Base-by-base conservation (phyloP, 2,797 vertebrate genomes). In the Graptemys geographica region DNA sequence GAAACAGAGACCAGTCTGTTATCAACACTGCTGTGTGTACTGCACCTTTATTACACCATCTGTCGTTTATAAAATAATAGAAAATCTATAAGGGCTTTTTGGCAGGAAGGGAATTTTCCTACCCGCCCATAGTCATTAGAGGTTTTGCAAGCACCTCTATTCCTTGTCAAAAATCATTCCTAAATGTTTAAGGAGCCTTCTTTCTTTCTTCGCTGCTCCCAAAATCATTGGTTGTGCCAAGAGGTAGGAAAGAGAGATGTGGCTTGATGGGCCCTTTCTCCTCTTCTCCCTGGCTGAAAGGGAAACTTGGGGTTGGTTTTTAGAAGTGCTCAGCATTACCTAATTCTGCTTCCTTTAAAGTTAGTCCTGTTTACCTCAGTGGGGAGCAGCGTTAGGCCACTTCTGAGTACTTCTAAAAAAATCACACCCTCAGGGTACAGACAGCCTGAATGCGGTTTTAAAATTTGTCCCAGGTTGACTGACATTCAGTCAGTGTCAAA, bases 391-490 rank as follows among this genome's bases (percentile, higher is more conserved):
- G 31, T 86, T 57, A 55, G 51, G 55, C 44, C 41, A 47, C 10
- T 44, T 44, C 72, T 74, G 41, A 12, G 12, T 74, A 44, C 11
- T 74, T 74, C 8, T 13, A 12, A 55, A 53, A 53, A 56, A 85
- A 47, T 47, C 7, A 44, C 25, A 74, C 53, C 51, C 31, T 69
- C 21, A n/a, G 11, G 52, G 37, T 84, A 28, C 28, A 51, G 62
- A 15, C 83, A 28, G 1, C 7, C 13, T 76, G 52, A 8, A 44
- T 6, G 16, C 13, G 5, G 7, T 55, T 84, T 21, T 55, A 23
- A 44, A 11, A 16, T 0, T 10, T 3, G 23, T 19, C 28, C 21
- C 25, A 11, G 19, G 31, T 79, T n/a, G 18, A 4, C 19, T 79
- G 33, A 78, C 33, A 56, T 21, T 57, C 52, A n/a, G 10, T 37